Base-by-base conservation (phyloP, 2,888 invertebrate species). In the Liopterus haemorrhoidalis region DNA sequence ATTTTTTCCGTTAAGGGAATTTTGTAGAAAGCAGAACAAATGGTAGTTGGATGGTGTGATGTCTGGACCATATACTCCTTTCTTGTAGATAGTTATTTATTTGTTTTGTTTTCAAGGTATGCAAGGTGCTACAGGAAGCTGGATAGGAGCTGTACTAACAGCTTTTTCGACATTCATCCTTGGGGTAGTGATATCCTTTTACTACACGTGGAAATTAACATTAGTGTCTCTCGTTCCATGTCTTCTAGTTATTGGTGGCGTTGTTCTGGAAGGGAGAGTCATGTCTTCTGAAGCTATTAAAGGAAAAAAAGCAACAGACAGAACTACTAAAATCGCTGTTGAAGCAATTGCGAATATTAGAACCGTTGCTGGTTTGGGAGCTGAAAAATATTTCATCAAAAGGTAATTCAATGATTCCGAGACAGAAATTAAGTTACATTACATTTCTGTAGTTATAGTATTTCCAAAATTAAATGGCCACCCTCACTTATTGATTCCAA, bases 121-220 rank as follows among this genome's bases (percentile, higher is more conserved):
- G n/a, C 45, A 45, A 27, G 45, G 45, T 2, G 45, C 45, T 14
- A 38, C 45, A 18, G 45, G 45, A 8, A 39, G 32, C 15, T 39
- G 32, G 39, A 38, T 37, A 30, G 83, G 83, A 1, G 75, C 79
- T 0, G 71, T 84, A 30, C 71, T 82, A 56, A 84, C 85, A 57
- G 78, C 82, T 0, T 49, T 76, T 0, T 78, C 82, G 0, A 81
- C 83, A 0, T 68, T 84, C 14, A 55, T 73, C 1, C 72, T 83
- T 21, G 83, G 83, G 16, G 72, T 82, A 38, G 53, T 72, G 0
- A 58, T 83, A 4, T 78, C 81, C 0, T 62, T 82, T 62, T 76
- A 72, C 56, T 82, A 70, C 66, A 79, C 82, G 1, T 83, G 82
- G 82, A 75, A 81, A 57, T 75, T 84, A 70, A 82, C 84, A 0